A percentile compares a stretch with the other conserved stretches of the same genome.
These are phyloP conservation scores for Lordiphosa stackelbergi DNA, from an alignment of 1,140 invertebrate genomes.

Conservation along the genomic window DNA sequence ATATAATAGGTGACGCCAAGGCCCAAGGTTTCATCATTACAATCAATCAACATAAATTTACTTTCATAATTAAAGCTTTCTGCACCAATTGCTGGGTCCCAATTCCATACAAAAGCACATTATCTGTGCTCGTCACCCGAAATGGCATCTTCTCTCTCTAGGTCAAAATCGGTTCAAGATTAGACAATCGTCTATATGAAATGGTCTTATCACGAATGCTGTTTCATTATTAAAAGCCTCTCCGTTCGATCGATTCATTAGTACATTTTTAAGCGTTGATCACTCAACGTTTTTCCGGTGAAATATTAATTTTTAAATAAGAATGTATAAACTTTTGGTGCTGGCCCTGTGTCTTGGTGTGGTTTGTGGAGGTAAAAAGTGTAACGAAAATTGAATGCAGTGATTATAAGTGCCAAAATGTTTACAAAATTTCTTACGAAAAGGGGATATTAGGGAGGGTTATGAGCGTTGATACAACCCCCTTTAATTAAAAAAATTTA, in stretches of 20 bases:
- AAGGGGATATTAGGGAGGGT: too few relatives aligned
- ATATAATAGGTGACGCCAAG: conserved; percentile 30
- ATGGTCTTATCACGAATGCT: conserved; percentile 30
- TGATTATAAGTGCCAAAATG: not conserved
- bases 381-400: not conserved
- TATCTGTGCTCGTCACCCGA: conserved; percentile 36
- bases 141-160: conserved; percentile 62
- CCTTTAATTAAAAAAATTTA: too few relatives aligned
- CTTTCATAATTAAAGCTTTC: conserved; percentile 63
- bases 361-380: conserved; percentile 62
- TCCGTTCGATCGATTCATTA: conserved; percentile 45
- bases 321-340: conserved; percentile 63
- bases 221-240: conserved; percentile 49
- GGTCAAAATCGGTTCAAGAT: conserved; percentile 69
- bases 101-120: conserved; percentile 18
- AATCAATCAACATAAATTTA: conserved; percentile 51
- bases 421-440: too few relatives aligned
- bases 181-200: conserved; percentile 18
- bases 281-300: conserved; percentile 40
- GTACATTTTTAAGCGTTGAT: conserved; percentile 45
- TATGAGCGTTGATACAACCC: too few relatives aligned
- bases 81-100: conserved; percentile 64
- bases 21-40: conserved; percentile 24
- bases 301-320: conserved; percentile 17
- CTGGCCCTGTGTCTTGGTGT: conserved; percentile 66